Percentiles rank a stretch among this genome's conserved stretches.
These are phyloP conservation scores for Pterocles gutturalis DNA, from an alignment of 2,113 vertebrate genomes.

Conservation along the genomic window DNA sequence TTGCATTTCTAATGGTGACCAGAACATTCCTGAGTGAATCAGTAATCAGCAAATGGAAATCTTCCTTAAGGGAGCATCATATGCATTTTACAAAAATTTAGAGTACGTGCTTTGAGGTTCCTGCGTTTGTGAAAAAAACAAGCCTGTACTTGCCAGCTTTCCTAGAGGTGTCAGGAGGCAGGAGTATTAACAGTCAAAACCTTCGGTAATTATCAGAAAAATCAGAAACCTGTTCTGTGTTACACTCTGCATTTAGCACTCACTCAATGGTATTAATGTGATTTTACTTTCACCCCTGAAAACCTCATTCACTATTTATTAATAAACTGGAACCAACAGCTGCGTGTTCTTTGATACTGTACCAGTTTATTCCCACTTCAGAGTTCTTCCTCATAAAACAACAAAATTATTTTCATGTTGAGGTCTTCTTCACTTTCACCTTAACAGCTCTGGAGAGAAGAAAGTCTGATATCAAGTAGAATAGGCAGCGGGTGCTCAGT, in stretches of 20 bases:
- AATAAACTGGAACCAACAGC: neutral
- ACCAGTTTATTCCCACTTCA: neutral
- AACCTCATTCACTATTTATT: neutral
- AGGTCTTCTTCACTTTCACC: neutral
- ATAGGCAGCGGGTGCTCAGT: neutral
- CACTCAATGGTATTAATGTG: neutral
- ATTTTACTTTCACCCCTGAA: neutral
- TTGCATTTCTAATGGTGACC: neutral
- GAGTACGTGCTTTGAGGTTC: neutral
- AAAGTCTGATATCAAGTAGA: neutral
- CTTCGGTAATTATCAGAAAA: neutral
- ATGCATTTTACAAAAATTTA: neutral
- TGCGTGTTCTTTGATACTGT: rapidly evolving
- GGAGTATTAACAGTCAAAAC: neutral
- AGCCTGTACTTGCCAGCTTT: neutral
- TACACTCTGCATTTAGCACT: neutral
- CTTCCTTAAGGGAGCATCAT: neutral
- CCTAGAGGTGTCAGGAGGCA: neutral
- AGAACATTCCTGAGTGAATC: neutral
- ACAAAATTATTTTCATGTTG: neutral
- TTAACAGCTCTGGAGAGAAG: neutral
- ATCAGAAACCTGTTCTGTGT: neutral
- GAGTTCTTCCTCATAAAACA: neutral
- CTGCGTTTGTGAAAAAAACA: neutral
- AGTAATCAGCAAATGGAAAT: neutral